These are phyloP conservation scores for Hydrozoanthus gracilis DNA, from an alignment of 92 coral and sea anemone genomes.

Conservation along the genomic window DNA sequence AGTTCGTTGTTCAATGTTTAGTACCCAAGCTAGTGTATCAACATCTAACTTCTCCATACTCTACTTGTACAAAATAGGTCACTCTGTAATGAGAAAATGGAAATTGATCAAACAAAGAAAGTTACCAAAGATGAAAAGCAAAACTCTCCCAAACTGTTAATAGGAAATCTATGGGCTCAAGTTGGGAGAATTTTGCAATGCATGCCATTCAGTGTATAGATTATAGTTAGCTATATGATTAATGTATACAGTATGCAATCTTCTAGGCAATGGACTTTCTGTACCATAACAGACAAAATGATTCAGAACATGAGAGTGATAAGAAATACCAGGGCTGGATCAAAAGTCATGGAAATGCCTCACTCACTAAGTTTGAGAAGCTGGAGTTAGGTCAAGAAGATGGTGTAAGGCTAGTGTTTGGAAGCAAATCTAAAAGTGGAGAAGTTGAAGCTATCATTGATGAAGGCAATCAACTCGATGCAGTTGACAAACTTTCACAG, in stretches of 20 bases:
- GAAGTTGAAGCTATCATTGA: slow-evolving; percentile 70
- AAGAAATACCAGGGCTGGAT: slow-evolving; percentile 63
- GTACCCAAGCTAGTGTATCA: too few relatives aligned
- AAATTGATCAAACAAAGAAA: too few relatives aligned
- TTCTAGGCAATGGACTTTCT: slow-evolving; percentile 48
- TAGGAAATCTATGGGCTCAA: too few relatives aligned
- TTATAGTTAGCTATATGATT: not conserved
- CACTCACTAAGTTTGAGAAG: slow-evolving; percentile 78
- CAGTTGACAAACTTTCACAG: slow-evolving; percentile 84
- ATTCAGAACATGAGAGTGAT: slow-evolving; percentile 19
- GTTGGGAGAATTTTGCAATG: too few relatives aligned
- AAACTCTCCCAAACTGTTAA: too few relatives aligned
- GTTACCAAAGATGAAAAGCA: too few relatives aligned
- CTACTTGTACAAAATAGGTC: too few relatives aligned
- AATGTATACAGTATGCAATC: not conserved
- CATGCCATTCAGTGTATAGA: too few relatives aligned
- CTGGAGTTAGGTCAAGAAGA: slow-evolving; percentile 49
- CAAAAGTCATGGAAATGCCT: slow-evolving; percentile 71
- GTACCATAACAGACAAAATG: slow-evolving; percentile 37
- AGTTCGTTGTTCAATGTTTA: too few relatives aligned
- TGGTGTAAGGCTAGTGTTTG: slow-evolving; percentile 52
- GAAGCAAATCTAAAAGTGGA: slow-evolving; percentile 49
- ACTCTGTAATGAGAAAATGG: too few relatives aligned
- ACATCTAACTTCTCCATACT: too few relatives aligned
- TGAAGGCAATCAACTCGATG: slow-evolving; percentile 53